Percentiles rank a stretch among this genome's conserved stretches.
Conservation (phyloP, 2,888 invertebrate species). For the Strigamia transsilvanica region DNA sequence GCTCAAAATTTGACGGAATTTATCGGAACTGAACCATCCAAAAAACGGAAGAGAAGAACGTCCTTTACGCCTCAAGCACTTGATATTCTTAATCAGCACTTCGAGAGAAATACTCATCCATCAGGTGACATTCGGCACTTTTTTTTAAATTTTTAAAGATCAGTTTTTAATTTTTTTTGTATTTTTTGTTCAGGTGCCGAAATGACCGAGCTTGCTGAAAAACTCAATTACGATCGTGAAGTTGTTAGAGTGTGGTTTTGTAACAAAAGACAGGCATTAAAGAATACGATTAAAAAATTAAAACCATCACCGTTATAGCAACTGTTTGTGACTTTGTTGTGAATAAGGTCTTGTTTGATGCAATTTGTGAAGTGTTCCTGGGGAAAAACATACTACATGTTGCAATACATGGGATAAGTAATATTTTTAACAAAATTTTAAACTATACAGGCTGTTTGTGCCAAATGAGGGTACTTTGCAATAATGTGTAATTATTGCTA, state of each 20-base stretch:
- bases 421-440: constrained; percentile 24
- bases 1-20: constrained; percentile 95
- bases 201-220: constrained; percentile 94
- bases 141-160: not conserved
- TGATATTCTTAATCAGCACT: constrained; percentile 92
- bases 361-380: constrained; percentile 33
- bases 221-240: constrained; percentile 95
- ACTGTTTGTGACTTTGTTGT: constrained; percentile 4
- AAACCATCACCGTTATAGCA: constrained; percentile 52
- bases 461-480: constrained; percentile 7
- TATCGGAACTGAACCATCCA: constrained; percentile 94
- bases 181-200: constrained; percentile 81
- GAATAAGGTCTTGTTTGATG: not conserved
- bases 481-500: constrained; percentile 25
- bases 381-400: not conserved
- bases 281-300: constrained; percentile 80
- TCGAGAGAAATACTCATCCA: constrained; percentile 96
- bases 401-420: not conserved
- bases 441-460: constrained; percentile 15
- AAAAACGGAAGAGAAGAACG: constrained; percentile 94
- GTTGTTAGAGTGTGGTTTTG: constrained; percentile 99
- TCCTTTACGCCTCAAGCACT: constrained; percentile 97
- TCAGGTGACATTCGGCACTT: constrained; percentile 73
- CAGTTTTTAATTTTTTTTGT: constrained; percentile 56
- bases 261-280: constrained; percentile 96